A percentile compares a stretch with the other conserved stretches of the same genome.
Evolutionary conservation across 2,113 vertebrate genomes (phyloP).

Genomic region (Melospiza georgiana): DNA sequence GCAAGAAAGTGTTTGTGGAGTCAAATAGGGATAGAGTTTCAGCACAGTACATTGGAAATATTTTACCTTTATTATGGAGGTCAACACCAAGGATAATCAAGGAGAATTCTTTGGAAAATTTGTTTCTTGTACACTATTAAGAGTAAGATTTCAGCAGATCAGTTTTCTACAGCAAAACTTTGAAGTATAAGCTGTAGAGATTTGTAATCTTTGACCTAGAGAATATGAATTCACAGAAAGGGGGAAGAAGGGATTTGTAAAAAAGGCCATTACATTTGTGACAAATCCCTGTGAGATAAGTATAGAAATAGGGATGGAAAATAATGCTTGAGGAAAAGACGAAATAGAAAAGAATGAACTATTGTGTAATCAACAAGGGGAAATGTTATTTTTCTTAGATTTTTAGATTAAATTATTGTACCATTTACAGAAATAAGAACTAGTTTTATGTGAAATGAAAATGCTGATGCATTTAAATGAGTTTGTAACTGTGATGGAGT

Average conservation of each 20-base stretch:
- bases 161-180: background rate
- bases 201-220: background rate
- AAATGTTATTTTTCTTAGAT: background rate
- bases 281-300: background rate
- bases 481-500: background rate
- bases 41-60: background rate
- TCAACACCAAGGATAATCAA: background rate
- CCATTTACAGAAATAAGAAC: background rate
- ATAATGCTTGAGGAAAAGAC: background rate
- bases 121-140: background rate
- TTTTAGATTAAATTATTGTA: background rate
- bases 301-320: background rate
- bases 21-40: background rate
- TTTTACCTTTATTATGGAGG: background rate
- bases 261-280: background rate
- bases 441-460: background rate
- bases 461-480: background rate
- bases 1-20: background rate
- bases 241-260: background rate
- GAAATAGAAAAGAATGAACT: background rate
- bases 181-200: background rate
- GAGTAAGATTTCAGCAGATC: background rate
- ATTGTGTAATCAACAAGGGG: background rate
- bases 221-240: background rate
- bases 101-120: background rate